Evolutionary conservation across 2,113 vertebrate genomes (phyloP), one percentile per base, ranked within the genome.

Genomic region (Gadus chalcogrammus): DNA sequence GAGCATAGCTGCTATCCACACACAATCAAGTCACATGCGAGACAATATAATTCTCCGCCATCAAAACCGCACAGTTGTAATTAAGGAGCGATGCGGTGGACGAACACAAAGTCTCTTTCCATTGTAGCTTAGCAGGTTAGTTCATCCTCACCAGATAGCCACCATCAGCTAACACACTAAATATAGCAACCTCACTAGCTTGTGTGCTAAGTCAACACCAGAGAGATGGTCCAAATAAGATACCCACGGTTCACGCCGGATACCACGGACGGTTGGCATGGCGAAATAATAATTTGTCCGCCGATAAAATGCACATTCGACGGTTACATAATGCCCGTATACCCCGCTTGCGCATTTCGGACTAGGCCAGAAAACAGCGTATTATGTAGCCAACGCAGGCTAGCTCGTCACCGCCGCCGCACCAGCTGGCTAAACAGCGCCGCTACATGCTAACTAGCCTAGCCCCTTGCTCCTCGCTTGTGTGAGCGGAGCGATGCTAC

Each of bases 271-370:
- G 31, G 31, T 35, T 35, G 31, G 31, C 31, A 35, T 35, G 31
- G 18, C 31, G 11, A 15, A 67, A 66, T 1, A 31, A 9, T 11
- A 2, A 28, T 22, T 38, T 0, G n/a, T 28, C 24, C 61, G 2
- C 22, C 67, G 27, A 63, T 1, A 62, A 15, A 61, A 20, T 52
- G 53, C 63, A 17, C 67, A 81, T 67, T 73, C 72, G 71, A 73
- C 84, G 83, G 89, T 90, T 90, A 90, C 84, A 89, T 89, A 89
- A 88, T 74, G 79, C 71, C 77, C 60, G 71, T 79, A 71, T 80
- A 71, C 69, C 69, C 72, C 79, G 79, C 76, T 83, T 75, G 81
- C 84, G 87, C 81, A 88, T 86, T 74, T 72, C 79, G 31, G 61
- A 71, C 71, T 70, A 88, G 88, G 88, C 88, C 88, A 78, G 68